These are phyloP conservation scores for Hyposmocoma kahamanoa DNA, from an alignment of 1,140 invertebrate genomes.

Conservation along the genomic window DNA sequence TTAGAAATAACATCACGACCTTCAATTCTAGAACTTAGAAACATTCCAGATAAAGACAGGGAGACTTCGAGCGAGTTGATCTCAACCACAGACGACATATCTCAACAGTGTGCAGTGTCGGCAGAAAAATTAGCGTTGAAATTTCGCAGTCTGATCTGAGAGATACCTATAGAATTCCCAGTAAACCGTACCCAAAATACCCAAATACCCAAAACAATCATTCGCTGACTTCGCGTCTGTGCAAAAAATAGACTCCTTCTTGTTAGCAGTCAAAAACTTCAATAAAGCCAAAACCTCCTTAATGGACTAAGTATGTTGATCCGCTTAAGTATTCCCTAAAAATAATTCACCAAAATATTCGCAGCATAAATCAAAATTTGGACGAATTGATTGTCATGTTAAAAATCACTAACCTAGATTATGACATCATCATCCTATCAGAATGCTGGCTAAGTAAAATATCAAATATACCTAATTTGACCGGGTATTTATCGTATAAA, in stretches of 20 bases:
- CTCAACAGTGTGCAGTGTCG: neutral
- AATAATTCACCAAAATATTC: neutral
- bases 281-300: neutral
- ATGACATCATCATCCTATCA: neutral
- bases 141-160: neutral
- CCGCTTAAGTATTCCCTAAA: neutral
- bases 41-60: neutral
- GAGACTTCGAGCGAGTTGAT: neutral
- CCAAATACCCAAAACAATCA: neutral
- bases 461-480: neutral
- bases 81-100: no score
- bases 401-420: neutral
- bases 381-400: neutral
- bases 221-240: neutral
- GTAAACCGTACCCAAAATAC: neutral
- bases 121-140: neutral
- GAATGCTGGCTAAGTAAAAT: neutral
- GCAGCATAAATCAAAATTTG: neutral
- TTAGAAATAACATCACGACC: neutral
- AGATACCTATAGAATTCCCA: neutral
- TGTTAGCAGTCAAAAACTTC: neutral
- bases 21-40: neutral
- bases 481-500: neutral
- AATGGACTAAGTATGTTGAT: neutral
- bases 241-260: neutral